Evolutionary conservation across 2,888 invertebrate species (phyloP).

Genomic region (Lasiommata megera): DNA sequence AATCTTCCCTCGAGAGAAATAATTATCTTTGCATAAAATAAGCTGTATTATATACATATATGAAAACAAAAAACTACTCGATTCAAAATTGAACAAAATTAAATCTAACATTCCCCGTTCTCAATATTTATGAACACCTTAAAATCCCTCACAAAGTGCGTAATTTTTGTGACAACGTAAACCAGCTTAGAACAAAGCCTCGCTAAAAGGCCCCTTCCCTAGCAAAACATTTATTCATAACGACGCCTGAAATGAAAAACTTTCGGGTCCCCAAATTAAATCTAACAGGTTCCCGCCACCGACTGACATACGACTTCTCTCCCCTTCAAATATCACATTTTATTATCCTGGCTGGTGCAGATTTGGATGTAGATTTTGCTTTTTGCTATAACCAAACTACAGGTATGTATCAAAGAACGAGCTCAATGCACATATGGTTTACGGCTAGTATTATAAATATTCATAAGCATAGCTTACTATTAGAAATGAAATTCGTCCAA

Average conservation of each 20-base stretch:
- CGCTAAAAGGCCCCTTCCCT: constrained; percentile 5
- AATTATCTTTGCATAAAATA: too few species aligned
- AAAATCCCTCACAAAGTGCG: background rate
- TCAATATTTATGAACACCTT: constrained; percentile 4
- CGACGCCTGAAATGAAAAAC: constrained; percentile 23
- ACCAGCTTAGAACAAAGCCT: constrained; percentile 14
- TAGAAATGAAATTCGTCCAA: too few species aligned
- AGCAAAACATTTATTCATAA: constrained; percentile 12
- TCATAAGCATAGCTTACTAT: too few species aligned
- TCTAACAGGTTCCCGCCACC: constrained; percentile 20
- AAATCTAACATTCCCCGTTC: constrained; percentile 1
- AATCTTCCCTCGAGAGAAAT: too few species aligned
- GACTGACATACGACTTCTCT: constrained; percentile 19
- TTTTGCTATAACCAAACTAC: background rate
- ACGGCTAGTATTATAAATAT: background rate
- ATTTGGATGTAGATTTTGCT: background rate
- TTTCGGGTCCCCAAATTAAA: constrained; percentile 23
- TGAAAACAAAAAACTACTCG: too few species aligned
- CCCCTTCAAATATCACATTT: constrained; percentile 26
- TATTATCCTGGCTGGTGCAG: constrained; percentile 15
- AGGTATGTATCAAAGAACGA: background rate
- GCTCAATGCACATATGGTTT: background rate
- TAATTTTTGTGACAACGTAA: constrained; percentile 14
- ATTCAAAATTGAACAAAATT: background rate
- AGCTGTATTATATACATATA: too few species aligned